A percentile compares a stretch with the other conserved stretches of the same genome.
These are phyloP conservation scores for Tetragonula clypearis DNA, from an alignment of 1,140 invertebrate species.

Conservation along the genomic window DNA sequence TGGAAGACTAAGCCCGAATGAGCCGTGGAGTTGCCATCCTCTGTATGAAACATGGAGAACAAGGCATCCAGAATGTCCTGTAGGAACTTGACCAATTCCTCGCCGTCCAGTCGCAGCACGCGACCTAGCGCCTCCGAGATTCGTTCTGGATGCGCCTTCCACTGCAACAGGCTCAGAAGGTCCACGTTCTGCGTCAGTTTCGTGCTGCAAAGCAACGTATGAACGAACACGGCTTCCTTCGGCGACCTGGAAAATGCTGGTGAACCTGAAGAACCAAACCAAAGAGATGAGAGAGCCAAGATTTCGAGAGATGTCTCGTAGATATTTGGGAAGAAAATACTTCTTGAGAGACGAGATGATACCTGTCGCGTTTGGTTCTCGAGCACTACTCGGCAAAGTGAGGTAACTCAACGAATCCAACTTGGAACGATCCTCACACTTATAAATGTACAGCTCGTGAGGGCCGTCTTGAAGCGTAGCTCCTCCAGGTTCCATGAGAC, in stretches of 20 bases:
- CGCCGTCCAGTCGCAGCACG: conserved; percentile 90
- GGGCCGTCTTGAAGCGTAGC: conserved; percentile 92
- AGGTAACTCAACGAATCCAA: conserved; percentile 89
- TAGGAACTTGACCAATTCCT: conserved; percentile 98
- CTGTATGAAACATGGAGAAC: conserved; percentile 96
- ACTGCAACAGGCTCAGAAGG: conserved; percentile 93
- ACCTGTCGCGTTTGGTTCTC: conserved; percentile 80
- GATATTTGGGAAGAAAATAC: too few relatives aligned
- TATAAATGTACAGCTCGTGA: conserved; percentile 95
- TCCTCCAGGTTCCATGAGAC: conserved; percentile 94
- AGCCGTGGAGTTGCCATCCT: conserved; percentile 92
- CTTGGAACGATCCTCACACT: conserved; percentile 92
- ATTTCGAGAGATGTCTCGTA: too few relatives aligned
- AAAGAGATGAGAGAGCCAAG: too few relatives aligned
- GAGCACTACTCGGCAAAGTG: conserved; percentile 86
- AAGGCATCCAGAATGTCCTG: conserved; percentile 97
- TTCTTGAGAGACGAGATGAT: background rate
- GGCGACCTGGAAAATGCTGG: conserved; percentile 89
- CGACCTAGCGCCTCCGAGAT: conserved; percentile 92
- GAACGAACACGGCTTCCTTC: conserved; percentile 92
- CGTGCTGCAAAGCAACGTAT: conserved; percentile 94
- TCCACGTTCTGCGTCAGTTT: conserved; percentile 98
- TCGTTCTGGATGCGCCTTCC: conserved; percentile 92
- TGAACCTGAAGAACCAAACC: conserved; percentile 67
- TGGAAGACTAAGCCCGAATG: conserved; percentile 90